Evolutionary conservation across 2,113 vertebrate species (phyloP).

Genomic region (Ailurus styani): DNA sequence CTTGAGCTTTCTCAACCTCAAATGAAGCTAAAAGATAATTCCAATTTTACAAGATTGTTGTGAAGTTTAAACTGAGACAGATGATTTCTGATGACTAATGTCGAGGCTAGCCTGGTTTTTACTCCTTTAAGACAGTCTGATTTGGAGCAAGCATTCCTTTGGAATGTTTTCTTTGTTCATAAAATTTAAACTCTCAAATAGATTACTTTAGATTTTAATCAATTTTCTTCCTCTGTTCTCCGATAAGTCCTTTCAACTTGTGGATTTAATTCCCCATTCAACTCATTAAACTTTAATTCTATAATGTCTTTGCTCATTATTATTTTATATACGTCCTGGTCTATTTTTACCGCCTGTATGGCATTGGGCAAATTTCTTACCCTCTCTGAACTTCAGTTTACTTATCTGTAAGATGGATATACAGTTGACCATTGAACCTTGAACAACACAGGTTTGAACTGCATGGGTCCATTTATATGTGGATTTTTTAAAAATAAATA

Average conservation of each 20-base stretch:
- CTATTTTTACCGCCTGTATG: neutral
- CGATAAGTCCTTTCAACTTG: neutral
- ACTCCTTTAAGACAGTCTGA: neutral
- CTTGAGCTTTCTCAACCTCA: neutral
- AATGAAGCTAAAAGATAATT: neutral
- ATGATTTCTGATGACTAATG: neutral
- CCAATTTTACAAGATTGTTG: neutral
- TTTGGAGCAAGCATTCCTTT: neutral
- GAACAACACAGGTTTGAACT: neutral
- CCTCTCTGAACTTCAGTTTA: neutral
- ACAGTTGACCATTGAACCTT: neutral
- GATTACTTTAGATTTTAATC: neutral
- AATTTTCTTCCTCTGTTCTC: neutral
- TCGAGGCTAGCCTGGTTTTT: neutral
- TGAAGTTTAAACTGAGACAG: neutral
- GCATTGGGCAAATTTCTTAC: neutral
- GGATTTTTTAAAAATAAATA: neutral
- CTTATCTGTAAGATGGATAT: neutral
- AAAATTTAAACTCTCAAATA: neutral
- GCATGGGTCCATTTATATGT: neutral
- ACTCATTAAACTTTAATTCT: too few species aligned
- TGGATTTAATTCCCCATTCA: neutral
- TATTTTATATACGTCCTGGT: too few species aligned
- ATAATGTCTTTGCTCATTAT: too few species aligned
- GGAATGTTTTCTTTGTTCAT: neutral